Conservation (phyloP, 2,113 vertebrate genomes). For the Daboia siamensis region DNA sequence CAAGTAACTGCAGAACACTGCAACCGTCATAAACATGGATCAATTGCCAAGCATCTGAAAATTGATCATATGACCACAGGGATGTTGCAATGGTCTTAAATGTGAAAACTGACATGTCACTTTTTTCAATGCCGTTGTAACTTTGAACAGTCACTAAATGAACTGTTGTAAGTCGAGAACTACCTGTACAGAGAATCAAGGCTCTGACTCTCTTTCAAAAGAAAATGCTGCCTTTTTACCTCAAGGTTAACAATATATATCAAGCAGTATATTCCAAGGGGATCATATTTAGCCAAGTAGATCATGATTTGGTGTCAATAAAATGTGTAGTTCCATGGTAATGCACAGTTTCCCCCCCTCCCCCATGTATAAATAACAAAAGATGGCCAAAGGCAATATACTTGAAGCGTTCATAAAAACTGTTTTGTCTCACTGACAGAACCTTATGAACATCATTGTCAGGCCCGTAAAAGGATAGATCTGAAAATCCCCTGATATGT, state of each 20-base stretch:
- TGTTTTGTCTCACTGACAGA: background rate
- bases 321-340: background rate
- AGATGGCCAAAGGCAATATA: background rate
- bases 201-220: background rate
- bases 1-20: background rate
- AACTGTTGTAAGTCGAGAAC: no score
- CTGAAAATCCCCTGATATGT: no score
- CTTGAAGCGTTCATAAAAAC: background rate
- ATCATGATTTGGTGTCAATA: background rate
- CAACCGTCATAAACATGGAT: background rate
- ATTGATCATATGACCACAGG: no score
- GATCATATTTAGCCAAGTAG: background rate
- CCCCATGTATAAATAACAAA: background rate
- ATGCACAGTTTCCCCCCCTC: background rate
- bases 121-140: no score
- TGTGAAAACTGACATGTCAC: no score
- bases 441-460: background rate
- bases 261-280: no score
- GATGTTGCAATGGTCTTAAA: no score
- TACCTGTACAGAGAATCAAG: background rate
- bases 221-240: no score
- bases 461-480: background rate
- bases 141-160: no score
- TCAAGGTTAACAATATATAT: no score
- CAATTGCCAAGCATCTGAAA: background rate